Evolutionary conservation across 2,888 invertebrate species (phyloP), one percentile per base, ranked within the genome.

Genomic region (Apotomis capreana): DNA sequence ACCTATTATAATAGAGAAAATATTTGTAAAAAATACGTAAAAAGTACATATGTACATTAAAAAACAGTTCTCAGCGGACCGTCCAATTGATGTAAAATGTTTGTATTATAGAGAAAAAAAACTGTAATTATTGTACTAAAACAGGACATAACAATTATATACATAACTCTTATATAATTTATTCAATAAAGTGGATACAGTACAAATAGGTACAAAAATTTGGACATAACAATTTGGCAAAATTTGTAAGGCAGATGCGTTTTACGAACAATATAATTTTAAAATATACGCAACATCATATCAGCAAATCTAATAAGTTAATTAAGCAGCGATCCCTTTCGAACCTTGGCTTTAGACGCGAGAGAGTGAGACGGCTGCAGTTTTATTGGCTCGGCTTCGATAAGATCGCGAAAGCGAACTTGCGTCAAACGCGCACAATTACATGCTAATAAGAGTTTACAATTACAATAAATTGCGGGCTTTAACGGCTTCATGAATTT

Each of bases 391-490:
- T 6, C 36, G 9, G 4, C 51, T 49, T 57, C 37, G 84, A 85
- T 85, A 83, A 72, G 77, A 85, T 84, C 84, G 79, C 77, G 80
- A 82, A 78, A 84, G 78, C 76, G 74, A 78, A 75, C 79, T 83
- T 82, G 83, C 80, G 4, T 78, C 74, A 75, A 77, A 80, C 40
- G 12, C 80, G 76, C 78, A 49, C 87, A 88, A 89, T 90, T 90
- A 89, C 84, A 89, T 89, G 89, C 85, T 91, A 90, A 90, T 90
- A 84, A 85, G 82, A 77, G 78, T 82, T 83, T 81, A 83, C 83
- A 85, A 87, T 88, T 86, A 84, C 83, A 80, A 81, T 84, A 79
- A 82, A 82, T 81, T 80, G 79, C 12, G 44, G 68, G 74, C 75
- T 79, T 80, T 81, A 81, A 80, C 79, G 76, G 74, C 77, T 78